Evolutionary conservation across 2,113 vertebrate species (phyloP), one percentile per base, ranked within the genome.

Genomic region (Argyrosomus japonicus): DNA sequence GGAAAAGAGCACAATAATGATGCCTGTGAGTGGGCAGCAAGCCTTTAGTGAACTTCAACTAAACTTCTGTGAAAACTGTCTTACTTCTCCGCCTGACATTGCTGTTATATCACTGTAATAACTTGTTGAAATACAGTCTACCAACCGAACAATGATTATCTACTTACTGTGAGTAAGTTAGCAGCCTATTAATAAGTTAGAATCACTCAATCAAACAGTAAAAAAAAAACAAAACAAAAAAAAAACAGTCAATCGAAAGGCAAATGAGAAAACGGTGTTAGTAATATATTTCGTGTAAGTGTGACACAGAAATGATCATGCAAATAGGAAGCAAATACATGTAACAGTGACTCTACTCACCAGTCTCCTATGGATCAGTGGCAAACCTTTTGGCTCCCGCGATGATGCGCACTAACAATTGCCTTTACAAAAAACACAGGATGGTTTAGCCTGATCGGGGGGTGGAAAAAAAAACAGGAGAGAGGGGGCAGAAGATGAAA

Each of bases 331-430:
- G 62, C 3, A 56, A 60, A 83, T 27, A 68, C 60, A 50, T 63
- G 21, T 21, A 61, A 72, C 15, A 45, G 1, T 25, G 36, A 57
- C 25, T 68, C 23, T 60, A 93, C 95, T 96, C 88, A 96, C 95
- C 94, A 91, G 89, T 94, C 60, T 92, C 82, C 77, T 75, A 77
- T 79, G 74, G 75, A 91, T 91, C 68, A 90, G 89, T 90, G 88
- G 84, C 88, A 89, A 93, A 89, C 77, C 91, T 87, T 84, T 86
- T 92, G 91, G 91, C 88, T 93, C 90, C 88, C 69, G 79, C 85
- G 86, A 87, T 90, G 90, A 88, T 89, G 85, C 74, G 81, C 91
- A 86, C 88, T 73, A 84, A 93, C 88, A 93, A 89, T 92, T 87
- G 61, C 51, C 88, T 89, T 91, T 82, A 86, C 84, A 87, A 88